phyloP scores from a whole-genome alignment of 1,140 invertebrate genomes.

The Aplysia californica region DNA sequence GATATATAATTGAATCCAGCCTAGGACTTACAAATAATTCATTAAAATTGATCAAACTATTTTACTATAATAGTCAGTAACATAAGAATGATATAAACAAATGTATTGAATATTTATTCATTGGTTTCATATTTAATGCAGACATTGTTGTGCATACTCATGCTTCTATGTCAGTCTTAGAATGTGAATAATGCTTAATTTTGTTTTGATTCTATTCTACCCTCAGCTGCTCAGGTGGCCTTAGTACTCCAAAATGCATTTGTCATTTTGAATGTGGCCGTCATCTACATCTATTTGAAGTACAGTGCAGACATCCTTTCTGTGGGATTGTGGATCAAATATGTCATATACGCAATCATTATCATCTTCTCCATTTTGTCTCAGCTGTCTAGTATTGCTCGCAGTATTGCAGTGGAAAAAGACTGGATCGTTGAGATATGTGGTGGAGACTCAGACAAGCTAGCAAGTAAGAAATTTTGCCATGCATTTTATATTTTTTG shows the following conservation, averaged over 20 bases:
- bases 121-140: no score
- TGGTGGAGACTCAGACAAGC: slow-evolving; percentile 47
- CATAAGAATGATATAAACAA: no score
- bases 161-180: no score
- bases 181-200: no score
- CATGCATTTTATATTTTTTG: no score
- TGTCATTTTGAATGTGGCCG: slow-evolving; percentile 45
- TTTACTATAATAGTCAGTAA: no score
- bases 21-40: no score
- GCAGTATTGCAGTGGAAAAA: slow-evolving; percentile 69
- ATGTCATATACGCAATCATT: slow-evolving; percentile 46
- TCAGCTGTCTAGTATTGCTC: slow-evolving; percentile 64
- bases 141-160: no score
- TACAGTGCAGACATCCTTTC: slow-evolving; percentile 1
- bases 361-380: slow-evolving; percentile 56
- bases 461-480: slow-evolving; percentile 54
- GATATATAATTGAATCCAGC: no score
- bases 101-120: no score
- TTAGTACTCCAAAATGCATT: slow-evolving; percentile 50
- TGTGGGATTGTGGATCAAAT: slow-evolving; percentile 21
- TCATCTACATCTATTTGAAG: slow-evolving; percentile 41
- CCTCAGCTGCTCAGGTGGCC: slow-evolving; percentile 49
- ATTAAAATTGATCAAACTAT: no score
- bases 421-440: slow-evolving; percentile 72
- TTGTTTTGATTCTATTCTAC: no score